phyloP scores from a whole-genome alignment of 2,888 invertebrate genomes.

The Eugnorisma glareosa region DNA sequence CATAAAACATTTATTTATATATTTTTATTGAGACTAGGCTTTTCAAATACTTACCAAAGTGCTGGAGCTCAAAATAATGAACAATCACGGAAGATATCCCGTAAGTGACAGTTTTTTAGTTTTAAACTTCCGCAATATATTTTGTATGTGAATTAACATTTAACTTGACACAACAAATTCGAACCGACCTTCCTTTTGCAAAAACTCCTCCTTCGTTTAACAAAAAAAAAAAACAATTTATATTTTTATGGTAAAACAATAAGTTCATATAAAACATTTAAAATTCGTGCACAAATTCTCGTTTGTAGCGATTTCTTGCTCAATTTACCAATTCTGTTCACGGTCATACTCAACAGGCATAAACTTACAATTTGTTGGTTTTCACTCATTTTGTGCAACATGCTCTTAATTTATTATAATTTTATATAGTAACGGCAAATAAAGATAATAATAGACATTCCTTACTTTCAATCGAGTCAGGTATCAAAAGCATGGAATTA shows the following conservation, averaged over 20 bases:
- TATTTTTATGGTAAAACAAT: conserved; percentile 8
- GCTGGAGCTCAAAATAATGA: too few species aligned
- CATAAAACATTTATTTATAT: not conserved
- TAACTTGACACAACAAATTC: not conserved
- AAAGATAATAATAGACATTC: not conserved
- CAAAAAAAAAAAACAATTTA: not conserved
- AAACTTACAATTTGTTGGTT: conserved; percentile 30
- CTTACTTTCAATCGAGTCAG: not conserved
- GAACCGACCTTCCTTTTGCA: conserved; percentile 21
- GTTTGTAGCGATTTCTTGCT: conserved; percentile 32
- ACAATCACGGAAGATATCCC: too few species aligned
- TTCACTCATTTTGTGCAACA: conserved; percentile 24
- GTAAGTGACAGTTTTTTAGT: too few species aligned
- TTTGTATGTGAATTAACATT: conserved; percentile 6
- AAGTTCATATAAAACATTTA: conserved; percentile 5
- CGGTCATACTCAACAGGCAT: conserved; percentile 43
- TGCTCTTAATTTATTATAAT: conserved; percentile 7
- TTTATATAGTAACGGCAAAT: not conserved
- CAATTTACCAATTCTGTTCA: conserved; percentile 60
- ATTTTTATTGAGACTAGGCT: not conserved
- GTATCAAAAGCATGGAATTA: not conserved
- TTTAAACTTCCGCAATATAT: not conserved
- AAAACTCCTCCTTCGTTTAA: not conserved
- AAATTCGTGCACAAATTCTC: conserved; percentile 27
- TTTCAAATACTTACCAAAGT: not conserved